Evolutionary conservation across 1,140 invertebrate genomes (phyloP).

Genomic region (Bombus waltoni): DNA sequence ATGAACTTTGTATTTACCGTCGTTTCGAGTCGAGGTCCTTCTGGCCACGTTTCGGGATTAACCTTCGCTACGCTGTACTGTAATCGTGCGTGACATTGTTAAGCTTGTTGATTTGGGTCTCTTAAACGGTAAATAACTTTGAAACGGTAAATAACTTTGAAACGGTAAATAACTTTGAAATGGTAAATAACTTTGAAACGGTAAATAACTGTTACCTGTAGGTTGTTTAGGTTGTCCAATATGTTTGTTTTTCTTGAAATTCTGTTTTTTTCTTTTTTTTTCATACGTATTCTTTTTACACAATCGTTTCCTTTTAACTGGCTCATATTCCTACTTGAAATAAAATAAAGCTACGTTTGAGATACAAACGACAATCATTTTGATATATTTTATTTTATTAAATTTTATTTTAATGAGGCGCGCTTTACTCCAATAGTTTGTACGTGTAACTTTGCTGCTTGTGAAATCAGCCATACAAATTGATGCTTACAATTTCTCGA

Average conservation of each 20-base stretch:
- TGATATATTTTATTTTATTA: background rate
- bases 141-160: no score
- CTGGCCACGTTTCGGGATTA: background rate
- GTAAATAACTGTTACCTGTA: background rate
- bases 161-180: background rate
- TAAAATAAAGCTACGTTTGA: background rate
- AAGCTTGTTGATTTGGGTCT: background rate
- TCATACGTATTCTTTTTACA: no score
- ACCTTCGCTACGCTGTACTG: background rate
- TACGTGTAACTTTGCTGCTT: background rate
- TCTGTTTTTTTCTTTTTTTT: no score
- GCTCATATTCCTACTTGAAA: background rate
- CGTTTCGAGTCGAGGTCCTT: no score
- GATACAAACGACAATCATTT: background rate
- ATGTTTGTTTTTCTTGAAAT: no score
- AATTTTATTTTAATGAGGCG: background rate
- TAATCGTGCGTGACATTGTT: background rate
- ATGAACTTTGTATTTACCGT: background rate
- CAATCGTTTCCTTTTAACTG: background rate
- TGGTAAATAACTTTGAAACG: background rate
- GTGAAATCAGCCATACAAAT: background rate
- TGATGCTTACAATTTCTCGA: background rate
- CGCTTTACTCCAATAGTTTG: background rate
- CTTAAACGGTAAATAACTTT: background rate
- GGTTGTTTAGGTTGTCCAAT: no score